Percentiles rank a stretch among this genome's conserved stretches.
phyloP scores from a whole-genome alignment of 2,888 invertebrate genomes.

The Hypolimnas misippus region DNA sequence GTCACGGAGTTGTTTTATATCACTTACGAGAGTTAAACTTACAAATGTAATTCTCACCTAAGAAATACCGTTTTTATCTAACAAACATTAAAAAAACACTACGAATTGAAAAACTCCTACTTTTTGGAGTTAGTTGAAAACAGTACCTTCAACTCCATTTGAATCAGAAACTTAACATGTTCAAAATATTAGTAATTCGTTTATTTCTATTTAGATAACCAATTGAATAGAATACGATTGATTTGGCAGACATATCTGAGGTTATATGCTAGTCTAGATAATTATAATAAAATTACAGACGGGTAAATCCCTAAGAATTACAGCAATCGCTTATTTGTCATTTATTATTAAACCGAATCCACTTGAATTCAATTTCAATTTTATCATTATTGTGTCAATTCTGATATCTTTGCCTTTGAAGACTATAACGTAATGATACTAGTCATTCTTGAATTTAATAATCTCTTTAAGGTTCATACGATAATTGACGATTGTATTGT shows the following conservation, averaged over 20 bases:
- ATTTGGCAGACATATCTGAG: not conserved
- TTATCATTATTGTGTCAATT: constrained; percentile 33
- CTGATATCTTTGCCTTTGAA: constrained; percentile 11
- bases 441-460: not conserved
- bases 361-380: constrained; percentile 21
- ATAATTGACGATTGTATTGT: not conserved
- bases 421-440: not conserved
- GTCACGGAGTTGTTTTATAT: too few relatives aligned
- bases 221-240: not conserved
- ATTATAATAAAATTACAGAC: constrained; percentile 1
- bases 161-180: too few relatives aligned
- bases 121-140: too few relatives aligned
- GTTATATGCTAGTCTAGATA: not conserved
- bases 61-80: too few relatives aligned
- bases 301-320: not conserved
- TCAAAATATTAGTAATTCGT: too few relatives aligned
- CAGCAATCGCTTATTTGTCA: too few relatives aligned
- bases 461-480: not conserved
- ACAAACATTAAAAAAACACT: too few relatives aligned
- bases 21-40: too few relatives aligned
- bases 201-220: not conserved
- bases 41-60: too few relatives aligned
- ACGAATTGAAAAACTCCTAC: too few relatives aligned
- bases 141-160: too few relatives aligned
- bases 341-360: constrained; percentile 21